Conservation (phyloP, 2,888 invertebrate species). For the Aleiodes testaceus region DNA sequence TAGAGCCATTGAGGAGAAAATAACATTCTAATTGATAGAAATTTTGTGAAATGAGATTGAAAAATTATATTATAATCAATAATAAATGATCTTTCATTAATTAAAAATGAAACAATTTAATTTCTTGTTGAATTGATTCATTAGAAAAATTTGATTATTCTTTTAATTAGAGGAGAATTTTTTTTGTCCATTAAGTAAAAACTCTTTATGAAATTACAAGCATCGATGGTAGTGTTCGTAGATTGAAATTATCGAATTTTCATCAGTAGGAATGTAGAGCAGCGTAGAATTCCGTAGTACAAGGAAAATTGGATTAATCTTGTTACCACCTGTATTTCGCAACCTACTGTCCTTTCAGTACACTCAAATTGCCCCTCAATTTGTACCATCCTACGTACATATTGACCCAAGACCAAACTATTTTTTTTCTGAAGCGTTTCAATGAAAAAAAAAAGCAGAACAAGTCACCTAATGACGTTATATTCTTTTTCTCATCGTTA, state of each 20-base stretch:
- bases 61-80: no score
- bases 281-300: conserved; percentile 14
- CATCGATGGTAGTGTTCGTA: conserved; percentile 12
- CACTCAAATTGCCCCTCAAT: conserved; percentile 30
- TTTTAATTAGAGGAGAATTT: background rate
- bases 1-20: conserved; percentile 43
- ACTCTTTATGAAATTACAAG: background rate
- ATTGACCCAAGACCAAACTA: background rate
- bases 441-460: conserved; percentile 5
- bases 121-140: no score
- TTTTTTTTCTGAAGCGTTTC: background rate
- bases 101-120: no score
- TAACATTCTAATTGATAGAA: background rate
- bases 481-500: background rate
- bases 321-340: conserved; percentile 20
- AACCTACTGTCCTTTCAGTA: conserved; percentile 28
- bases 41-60: no score
- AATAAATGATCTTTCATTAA: no score
- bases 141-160: no score
- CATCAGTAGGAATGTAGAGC: conserved; percentile 26
- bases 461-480: conserved; percentile 1
- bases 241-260: conserved; percentile 30
- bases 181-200: background rate
- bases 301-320: conserved; percentile 29
- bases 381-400: conserved; percentile 9